Evolutionary conservation across 2,797 vertebrate species (phyloP), one percentile per base, ranked within the genome.

Genomic region (Danio choprae): DNA sequence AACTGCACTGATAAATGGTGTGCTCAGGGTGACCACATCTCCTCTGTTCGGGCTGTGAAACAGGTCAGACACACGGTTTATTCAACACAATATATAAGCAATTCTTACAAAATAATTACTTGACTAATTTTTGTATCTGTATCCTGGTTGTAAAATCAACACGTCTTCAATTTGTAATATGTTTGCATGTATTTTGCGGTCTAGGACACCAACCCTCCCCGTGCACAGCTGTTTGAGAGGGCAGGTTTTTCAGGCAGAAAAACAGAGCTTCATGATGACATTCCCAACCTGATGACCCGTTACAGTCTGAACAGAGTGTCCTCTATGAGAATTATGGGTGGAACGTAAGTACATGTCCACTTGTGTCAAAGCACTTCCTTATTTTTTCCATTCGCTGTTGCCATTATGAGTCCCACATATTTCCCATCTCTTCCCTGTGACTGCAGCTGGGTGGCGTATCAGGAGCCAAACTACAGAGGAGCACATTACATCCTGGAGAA

Each of bases 401-500:
- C 29, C 29, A 29, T 29, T 29, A 29, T 29, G 29, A 29, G 18
- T 55, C 9, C 5, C 15, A 64, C 8, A 71, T 41, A 40, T 40
- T 22, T 63, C 12, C n/a, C 36, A n/a, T 72, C 16, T 58, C 15
- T 78, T 11, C 77, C 43, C 79, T 6, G 72, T 78, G 13, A 59
- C 7, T 79, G 44, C 76, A 94, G 93, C 36, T 95, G 94, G 94
- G 93, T 90, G 71, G 86, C 90, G 12, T 94, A 94, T 67, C 93
- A 94, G 88, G 94, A 95, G 83, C 92, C 93, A 0, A 94, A 94
- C 91, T 95, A 92, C 92, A 90, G 90, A 79, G 93, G 94, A 7
- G 74, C 90, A 29, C 93, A 94, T 38, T 94, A 93, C 81, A 59
- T 94, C 80, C 88, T 95, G 87, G 94, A 94, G 87, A 94, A 91